phyloP scores from a whole-genome alignment of 2,888 invertebrate species.

The Cosmopolites sordidus region DNA sequence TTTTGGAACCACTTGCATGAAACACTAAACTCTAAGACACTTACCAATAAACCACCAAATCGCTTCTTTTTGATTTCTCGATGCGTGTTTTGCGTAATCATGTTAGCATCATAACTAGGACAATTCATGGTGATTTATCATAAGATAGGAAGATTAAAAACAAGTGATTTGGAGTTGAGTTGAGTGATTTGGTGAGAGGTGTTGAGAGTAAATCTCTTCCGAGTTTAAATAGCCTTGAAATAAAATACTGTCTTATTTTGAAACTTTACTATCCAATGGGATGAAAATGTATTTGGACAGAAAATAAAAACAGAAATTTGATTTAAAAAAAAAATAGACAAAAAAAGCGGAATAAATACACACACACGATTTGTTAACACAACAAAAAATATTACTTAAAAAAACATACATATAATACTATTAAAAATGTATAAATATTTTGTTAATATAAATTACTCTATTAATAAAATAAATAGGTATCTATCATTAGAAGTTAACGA shows the following conservation, averaged over 20 bases:
- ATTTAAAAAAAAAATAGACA: slow-evolving; percentile 22
- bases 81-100: no score
- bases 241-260: slow-evolving; percentile 16
- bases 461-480: slow-evolving; percentile 39
- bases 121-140: no score
- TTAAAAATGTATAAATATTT: slow-evolving; percentile 28
- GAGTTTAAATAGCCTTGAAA: no score
- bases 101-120: no score
- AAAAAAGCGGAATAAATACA: slow-evolving; percentile 25
- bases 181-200: no score
- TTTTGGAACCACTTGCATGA: no score
- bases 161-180: no score
- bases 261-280: slow-evolving; percentile 29
- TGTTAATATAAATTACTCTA: slow-evolving; percentile 38
- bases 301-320: slow-evolving; percentile 11
- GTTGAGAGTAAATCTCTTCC: no score
- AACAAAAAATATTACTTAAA: slow-evolving; percentile 17
- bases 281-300: slow-evolving; percentile 27
- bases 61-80: no score
- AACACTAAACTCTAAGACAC: no score
- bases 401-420: slow-evolving; percentile 22
- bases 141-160: no score
- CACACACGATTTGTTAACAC: slow-evolving; percentile 24
- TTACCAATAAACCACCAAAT: no score
- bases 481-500: slow-evolving; percentile 32